phyloP scores from a whole-genome alignment of 2,113 vertebrate genomes.

The Oophaga pumilio region DNA sequence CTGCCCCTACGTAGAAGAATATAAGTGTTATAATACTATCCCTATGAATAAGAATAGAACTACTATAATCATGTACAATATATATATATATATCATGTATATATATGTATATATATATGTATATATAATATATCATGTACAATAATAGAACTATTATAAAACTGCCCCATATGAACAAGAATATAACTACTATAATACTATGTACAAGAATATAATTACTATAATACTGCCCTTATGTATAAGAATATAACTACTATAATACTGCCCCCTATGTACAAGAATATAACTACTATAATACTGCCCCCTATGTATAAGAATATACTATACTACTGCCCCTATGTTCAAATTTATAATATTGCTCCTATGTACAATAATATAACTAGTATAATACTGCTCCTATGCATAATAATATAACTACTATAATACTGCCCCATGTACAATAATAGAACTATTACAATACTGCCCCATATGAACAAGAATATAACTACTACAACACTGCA shows the following conservation, averaged over 20 bases:
- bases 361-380: not conserved
- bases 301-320: not conserved
- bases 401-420: not conserved
- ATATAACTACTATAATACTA: not conserved
- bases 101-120: too few relatives aligned
- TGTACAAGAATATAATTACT: not conserved
- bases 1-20: not conserved
- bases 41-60: not conserved
- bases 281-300: slow-evolving; percentile 14
- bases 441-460: not conserved
- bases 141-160: not conserved
- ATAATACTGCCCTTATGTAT: not conserved
- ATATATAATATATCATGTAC: too few relatives aligned
- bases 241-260: slow-evolving; percentile 17
- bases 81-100: too few relatives aligned
- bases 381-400: not conserved
- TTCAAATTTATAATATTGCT: not conserved
- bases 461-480: not conserved
- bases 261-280: slow-evolving; percentile 1
- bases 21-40: not conserved
- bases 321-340: not conserved
- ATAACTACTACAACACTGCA: not conserved
- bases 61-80: too few relatives aligned
- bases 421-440: not conserved
- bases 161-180: too few relatives aligned